phyloP scores from a whole-genome alignment of 2,888 invertebrate genomes.

The Uloborus plumipes region DNA sequence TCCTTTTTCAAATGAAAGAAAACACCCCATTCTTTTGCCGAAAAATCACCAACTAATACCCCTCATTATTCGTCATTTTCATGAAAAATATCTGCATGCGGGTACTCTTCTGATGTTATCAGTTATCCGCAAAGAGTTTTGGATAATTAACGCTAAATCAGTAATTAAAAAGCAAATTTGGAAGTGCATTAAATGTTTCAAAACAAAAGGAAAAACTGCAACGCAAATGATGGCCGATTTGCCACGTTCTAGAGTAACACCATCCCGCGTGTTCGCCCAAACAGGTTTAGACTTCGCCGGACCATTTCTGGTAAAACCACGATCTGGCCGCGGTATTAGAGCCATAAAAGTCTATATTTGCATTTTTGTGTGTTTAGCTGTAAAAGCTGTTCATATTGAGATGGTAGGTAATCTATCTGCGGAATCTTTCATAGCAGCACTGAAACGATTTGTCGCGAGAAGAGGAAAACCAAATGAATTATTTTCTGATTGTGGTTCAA shows the following conservation, averaged over 20 bases:
- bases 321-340: too few species aligned
- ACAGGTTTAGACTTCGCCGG: too few species aligned
- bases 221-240: background rate
- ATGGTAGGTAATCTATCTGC: too few species aligned
- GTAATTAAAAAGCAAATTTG: background rate
- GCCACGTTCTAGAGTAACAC: background rate
- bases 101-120: background rate
- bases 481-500: too few species aligned
- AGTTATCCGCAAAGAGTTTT: background rate
- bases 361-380: too few species aligned
- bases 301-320: background rate
- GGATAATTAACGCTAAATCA: background rate
- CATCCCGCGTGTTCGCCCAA: background rate
- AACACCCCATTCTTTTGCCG: background rate
- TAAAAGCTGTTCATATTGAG: too few species aligned
- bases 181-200: conserved; percentile 1
- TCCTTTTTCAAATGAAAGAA: background rate
- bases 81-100: background rate
- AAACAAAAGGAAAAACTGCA: background rate
- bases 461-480: too few species aligned
- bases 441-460: too few species aligned
- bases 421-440: too few species aligned
- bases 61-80: background rate
- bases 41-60: background rate
- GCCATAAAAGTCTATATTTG: too few species aligned